These are phyloP conservation scores for Pelmatolapia mariae DNA, from an alignment of 2,113 vertebrate species.

Conservation along the genomic window DNA sequence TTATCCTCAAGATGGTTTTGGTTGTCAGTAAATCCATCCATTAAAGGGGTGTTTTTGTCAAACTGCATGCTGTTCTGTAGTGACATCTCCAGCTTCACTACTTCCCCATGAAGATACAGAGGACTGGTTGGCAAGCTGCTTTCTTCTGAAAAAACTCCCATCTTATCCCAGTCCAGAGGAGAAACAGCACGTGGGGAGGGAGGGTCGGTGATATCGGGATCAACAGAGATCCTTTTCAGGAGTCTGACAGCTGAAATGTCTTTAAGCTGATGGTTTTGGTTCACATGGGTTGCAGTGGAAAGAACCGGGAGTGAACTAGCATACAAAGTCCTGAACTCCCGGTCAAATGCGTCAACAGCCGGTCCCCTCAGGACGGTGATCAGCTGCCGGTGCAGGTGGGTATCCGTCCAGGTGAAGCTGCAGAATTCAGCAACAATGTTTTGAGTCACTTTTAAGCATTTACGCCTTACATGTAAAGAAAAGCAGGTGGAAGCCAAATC, in stretches of 20 bases:
- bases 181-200: slow-evolving; percentile 39
- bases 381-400: slow-evolving; percentile 76
- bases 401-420: slow-evolving; percentile 74
- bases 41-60: background rate
- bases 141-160: slow-evolving; percentile 57
- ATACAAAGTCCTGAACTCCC: slow-evolving; percentile 74
- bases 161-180: slow-evolving; percentile 68
- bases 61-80: background rate
- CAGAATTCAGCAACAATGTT: background rate
- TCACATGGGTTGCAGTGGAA: background rate
- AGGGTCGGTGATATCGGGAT: slow-evolving; percentile 14
- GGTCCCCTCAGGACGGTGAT: slow-evolving; percentile 65
- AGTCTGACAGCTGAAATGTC: background rate
- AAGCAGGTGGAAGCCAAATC: background rate
- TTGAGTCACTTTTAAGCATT: background rate
- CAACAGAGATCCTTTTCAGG: background rate
- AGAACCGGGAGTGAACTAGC: slow-evolving; percentile 62
- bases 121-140: background rate
- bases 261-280: background rate
- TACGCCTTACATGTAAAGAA: background rate
- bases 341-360: slow-evolving; percentile 64
- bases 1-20: background rate
- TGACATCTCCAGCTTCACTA: background rate
- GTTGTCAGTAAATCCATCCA: background rate
- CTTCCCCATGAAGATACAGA: background rate